phyloP scores from a whole-genome alignment of 1,140 invertebrate genomes.

The Andricus grossulariae region DNA sequence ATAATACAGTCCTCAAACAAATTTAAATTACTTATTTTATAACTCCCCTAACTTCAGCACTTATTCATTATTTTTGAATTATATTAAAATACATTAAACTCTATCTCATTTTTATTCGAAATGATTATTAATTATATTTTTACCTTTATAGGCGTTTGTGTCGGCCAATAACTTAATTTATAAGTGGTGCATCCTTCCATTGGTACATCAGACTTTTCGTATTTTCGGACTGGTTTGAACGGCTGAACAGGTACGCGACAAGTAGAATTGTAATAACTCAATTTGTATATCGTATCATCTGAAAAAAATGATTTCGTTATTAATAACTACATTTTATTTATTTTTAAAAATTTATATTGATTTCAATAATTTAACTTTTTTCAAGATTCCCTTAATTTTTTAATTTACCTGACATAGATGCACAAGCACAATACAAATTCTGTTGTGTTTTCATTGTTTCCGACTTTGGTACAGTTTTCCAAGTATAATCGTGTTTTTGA shows the following conservation, averaged over 20 bases:
- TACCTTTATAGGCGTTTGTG: conserved; percentile 46
- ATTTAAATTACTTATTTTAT: too few species aligned
- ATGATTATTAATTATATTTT: not conserved
- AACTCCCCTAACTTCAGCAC: too few species aligned
- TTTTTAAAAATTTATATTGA: conserved; percentile 18
- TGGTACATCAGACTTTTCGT: conserved; percentile 74
- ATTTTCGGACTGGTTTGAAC: conserved; percentile 71
- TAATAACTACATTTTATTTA: conserved; percentile 36
- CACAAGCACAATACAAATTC: conserved; percentile 60
- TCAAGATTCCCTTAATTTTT: not conserved
- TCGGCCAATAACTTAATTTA: conserved; percentile 67
- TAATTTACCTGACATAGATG: conserved; percentile 53
- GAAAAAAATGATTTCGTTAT: conserved; percentile 37
- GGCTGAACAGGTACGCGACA: conserved; percentile 65
- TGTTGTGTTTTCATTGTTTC: conserved; percentile 52
- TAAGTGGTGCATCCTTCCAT: conserved; percentile 77
- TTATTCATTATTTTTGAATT: conserved; percentile 5
- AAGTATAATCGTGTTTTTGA: conserved; percentile 83
- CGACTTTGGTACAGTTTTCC: conserved; percentile 76
- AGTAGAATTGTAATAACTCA: conserved; percentile 75
- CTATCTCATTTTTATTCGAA: conserved; percentile 12
- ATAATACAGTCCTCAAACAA: not conserved
- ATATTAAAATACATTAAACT: not conserved
- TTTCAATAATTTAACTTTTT: conserved; percentile 2
- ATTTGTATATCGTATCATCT: conserved; percentile 78